Evolutionary conservation across 2,888 invertebrate genomes (phyloP).

Genomic region (Calameuta idolon): DNA sequence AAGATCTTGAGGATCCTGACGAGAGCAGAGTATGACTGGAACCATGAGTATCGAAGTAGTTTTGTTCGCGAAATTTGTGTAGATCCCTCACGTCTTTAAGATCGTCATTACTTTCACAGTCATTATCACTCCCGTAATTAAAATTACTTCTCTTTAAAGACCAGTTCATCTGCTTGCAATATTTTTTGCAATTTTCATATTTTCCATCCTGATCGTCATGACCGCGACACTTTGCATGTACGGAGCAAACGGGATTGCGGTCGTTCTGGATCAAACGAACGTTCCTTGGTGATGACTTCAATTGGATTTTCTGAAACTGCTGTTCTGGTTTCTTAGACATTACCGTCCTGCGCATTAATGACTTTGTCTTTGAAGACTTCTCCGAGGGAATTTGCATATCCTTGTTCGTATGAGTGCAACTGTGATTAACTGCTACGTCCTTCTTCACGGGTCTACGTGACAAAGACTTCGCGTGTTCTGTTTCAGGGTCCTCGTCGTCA

Average conservation of each 20-base stretch:
- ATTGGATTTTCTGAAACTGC: neutral
- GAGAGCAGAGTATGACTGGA: constrained; percentile 50
- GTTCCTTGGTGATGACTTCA: constrained; percentile 3
- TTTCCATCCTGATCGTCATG: constrained; percentile 22
- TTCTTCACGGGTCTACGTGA: neutral
- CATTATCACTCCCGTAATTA: constrained; percentile 10
- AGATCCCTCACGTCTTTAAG: constrained; percentile 37
- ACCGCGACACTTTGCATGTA: neutral
- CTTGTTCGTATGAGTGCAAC: neutral
- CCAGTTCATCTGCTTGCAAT: neutral
- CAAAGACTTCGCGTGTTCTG: neutral
- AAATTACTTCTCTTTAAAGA: neutral
- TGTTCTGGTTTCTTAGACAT: neutral
- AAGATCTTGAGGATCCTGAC: constrained; percentile 41
- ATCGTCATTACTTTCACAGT: constrained; percentile 18
- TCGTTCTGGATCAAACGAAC: constrained; percentile 1
- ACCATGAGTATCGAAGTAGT: constrained; percentile 75
- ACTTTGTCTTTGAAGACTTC: neutral
- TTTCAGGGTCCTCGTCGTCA: neutral
- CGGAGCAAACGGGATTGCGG: neutral
- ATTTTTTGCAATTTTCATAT: neutral
- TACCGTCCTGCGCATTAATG: neutral
- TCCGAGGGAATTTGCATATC: neutral
- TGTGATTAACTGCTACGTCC: neutral
- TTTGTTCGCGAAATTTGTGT: constrained; percentile 69